Evolutionary conservation across 2,113 vertebrate species (phyloP).

Genomic region (Periophthalmus modestus): DNA sequence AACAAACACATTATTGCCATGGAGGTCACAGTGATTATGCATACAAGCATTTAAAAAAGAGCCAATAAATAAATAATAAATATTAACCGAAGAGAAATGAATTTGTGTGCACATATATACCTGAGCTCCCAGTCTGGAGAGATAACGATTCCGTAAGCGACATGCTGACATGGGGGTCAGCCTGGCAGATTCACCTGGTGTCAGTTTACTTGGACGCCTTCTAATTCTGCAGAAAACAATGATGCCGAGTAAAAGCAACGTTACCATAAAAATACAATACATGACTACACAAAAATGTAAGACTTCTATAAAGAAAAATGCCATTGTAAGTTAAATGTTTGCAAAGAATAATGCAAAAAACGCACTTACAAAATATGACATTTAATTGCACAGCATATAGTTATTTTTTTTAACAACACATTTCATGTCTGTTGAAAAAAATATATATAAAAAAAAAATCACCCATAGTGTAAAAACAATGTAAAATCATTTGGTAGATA

Average conservation of each 20-base stretch:
- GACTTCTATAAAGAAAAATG: background rate
- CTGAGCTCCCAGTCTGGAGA: conserved; percentile 84
- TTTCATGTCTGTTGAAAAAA: background rate
- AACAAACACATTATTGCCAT: background rate
- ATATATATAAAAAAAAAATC: background rate
- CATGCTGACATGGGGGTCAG: conserved; percentile 80
- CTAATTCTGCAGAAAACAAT: conserved; percentile 56
- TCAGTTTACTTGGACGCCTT: conserved; percentile 22
- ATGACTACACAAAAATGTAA: too few relatives aligned
- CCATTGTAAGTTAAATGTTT: background rate
- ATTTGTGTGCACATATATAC: conserved; percentile 56
- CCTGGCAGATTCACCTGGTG: conserved; percentile 53
- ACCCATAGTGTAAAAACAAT: background rate
- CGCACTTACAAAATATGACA: background rate
- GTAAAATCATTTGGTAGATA: conserved; percentile 7
- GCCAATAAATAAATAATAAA: background rate
- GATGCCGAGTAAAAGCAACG: background rate
- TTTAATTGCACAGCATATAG: background rate
- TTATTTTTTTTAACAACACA: background rate
- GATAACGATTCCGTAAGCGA: conserved; percentile 82
- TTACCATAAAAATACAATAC: background rate
- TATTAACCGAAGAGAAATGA: background rate
- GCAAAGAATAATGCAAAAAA: background rate
- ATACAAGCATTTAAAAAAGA: background rate
- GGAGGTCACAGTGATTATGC: background rate